A percentile compares a stretch with the other conserved stretches of the same genome.
phyloP scores from a whole-genome alignment of 2,113 vertebrate species.

The Castor canadensis region DNA sequence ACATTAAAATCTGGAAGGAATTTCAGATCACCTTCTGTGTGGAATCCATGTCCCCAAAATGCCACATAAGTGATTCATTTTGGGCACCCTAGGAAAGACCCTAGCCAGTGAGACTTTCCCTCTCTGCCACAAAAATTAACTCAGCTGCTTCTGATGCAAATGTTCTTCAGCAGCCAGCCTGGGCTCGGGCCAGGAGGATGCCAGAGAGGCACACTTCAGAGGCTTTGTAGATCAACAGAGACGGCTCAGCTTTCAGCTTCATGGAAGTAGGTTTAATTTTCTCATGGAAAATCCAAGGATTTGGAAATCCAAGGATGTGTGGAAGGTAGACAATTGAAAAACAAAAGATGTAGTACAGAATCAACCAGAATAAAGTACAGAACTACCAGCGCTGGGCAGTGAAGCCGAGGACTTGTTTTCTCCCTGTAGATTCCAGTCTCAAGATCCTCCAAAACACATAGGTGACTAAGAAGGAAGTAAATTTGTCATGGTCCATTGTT shows the following conservation, averaged over 20 bases:
- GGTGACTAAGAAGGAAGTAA: not conserved
- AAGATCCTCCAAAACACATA: not conserved
- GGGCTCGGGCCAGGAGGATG: not conserved
- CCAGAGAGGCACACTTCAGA: not conserved
- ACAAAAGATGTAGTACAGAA: not conserved
- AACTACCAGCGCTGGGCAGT: too few relatives aligned
- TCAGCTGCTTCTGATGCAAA: not conserved
- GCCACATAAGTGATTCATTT: not conserved
- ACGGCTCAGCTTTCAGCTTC: not conserved
- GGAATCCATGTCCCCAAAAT: not conserved
- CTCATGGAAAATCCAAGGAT: too few relatives aligned
- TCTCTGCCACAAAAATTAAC: not conserved
- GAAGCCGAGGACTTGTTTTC: not conserved
- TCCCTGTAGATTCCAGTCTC: not conserved
- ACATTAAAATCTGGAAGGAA: not conserved
- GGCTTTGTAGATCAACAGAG: not conserved
- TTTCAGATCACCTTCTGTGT: not conserved
- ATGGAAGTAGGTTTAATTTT: not conserved
- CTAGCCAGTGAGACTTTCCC: not conserved
- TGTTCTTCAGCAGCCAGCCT: not conserved
- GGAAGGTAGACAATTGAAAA: not conserved
- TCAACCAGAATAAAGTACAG: not conserved
- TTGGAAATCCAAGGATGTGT: conserved; percentile 37
- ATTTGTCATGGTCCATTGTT: not conserved
- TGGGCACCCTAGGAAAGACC: not conserved